Conservation (phyloP, 2,113 vertebrate species). For the Mandrillus leucophaeus region DNA sequence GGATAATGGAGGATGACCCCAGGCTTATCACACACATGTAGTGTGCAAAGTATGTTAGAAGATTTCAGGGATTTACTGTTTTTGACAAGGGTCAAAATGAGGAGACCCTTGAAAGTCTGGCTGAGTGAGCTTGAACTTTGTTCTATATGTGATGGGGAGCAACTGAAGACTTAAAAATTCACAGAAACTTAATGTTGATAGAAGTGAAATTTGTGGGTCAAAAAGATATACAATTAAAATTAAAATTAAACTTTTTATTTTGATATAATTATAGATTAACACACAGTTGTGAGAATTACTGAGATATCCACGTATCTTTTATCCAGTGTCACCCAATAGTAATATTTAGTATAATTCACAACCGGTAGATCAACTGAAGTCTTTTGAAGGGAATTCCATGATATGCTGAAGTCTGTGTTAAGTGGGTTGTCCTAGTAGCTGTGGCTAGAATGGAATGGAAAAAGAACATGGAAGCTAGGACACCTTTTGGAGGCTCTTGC, state of each 20-base stretch:
- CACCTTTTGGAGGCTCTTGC: not conserved
- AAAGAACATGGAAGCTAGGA: not conserved
- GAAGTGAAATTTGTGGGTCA: slow-evolving; percentile 15
- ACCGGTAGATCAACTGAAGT: not conserved
- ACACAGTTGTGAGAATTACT: not conserved
- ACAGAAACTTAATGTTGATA: not conserved
- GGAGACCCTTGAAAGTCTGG: not conserved
- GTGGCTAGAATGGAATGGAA: not conserved
- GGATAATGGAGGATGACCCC: not conserved
- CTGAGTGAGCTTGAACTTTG: not conserved
- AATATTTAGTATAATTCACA: not conserved
- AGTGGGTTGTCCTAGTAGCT: not conserved
- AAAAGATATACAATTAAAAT: not conserved
- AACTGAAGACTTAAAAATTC: not conserved
- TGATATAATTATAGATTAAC: not conserved
- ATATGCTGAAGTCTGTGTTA: not conserved
- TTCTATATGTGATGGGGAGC: not conserved
- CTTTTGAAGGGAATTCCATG: not conserved
- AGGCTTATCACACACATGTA: not conserved
- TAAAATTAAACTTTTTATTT: not conserved
- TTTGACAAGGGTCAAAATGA: not conserved
- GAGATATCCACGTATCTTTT: not conserved
- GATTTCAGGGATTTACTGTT: not conserved
- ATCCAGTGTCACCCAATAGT: not conserved
- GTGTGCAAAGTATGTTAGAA: not conserved